Percentiles rank a stretch among this genome's conserved stretches.
Conservation (phyloP, 1,140 invertebrate genomes). For the Drosophila kohkoa region DNA sequence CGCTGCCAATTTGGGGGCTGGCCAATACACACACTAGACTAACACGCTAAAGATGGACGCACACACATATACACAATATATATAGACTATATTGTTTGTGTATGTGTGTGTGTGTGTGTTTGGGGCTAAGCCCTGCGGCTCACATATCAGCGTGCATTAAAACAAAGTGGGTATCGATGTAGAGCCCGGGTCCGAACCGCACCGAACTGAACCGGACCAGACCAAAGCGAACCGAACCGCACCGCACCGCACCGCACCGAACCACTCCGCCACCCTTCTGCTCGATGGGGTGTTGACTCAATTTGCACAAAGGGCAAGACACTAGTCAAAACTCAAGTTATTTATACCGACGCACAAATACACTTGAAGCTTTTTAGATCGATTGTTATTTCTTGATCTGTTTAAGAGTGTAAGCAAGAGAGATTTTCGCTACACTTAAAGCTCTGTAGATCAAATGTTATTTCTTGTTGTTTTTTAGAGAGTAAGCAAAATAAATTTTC, state of each 20-base stretch:
- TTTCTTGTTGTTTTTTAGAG: too few relatives aligned
- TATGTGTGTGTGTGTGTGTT: slow-evolving; percentile 46
- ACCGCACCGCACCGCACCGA: slow-evolving; percentile 8
- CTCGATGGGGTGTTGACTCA: slow-evolving; percentile 54
- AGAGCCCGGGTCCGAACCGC: slow-evolving; percentile 58
- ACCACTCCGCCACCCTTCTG: slow-evolving; percentile 5
- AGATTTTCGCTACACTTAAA: too few relatives aligned
- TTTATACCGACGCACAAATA: neutral
- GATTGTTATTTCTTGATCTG: neutral
- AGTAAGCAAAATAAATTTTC: too few relatives aligned
- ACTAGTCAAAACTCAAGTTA: neutral
- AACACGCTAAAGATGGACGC: slow-evolving; percentile 30
- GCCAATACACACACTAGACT: slow-evolving; percentile 28
- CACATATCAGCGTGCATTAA: slow-evolving; percentile 81
- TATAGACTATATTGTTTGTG: slow-evolving; percentile 6
- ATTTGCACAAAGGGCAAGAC: slow-evolving; percentile 65
- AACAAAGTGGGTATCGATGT: slow-evolving; percentile 81
- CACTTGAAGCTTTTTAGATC: neutral
- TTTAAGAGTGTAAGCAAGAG: too few relatives aligned
- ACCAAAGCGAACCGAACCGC: slow-evolving; percentile 18
- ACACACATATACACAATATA: neutral
- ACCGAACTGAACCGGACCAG: slow-evolving; percentile 31
- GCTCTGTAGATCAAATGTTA: too few relatives aligned
- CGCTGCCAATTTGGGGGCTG: slow-evolving; percentile 41
- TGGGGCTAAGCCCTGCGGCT: slow-evolving; percentile 75